Evolutionary conservation across 2,888 invertebrate genomes (phyloP), one percentile per base, ranked within the genome.

Genomic region (Rambutsinella grinnellia): DNA sequence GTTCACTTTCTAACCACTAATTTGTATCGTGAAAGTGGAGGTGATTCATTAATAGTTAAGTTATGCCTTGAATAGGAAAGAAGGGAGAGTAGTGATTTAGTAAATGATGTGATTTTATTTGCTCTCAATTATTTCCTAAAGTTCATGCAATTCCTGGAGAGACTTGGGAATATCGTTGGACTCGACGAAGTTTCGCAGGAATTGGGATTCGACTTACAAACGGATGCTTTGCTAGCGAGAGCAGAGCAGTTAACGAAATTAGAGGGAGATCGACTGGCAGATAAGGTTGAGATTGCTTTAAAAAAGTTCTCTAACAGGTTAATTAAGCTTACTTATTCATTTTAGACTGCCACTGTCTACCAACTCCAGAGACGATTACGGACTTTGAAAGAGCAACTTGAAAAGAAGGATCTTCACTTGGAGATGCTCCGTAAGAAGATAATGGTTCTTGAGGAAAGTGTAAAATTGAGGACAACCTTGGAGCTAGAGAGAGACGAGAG

Each of bases 321-420:
- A n/a, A n/a, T n/a, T 15, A 19, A 49, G 8, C 49, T 5, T 19
- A 3, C 15, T 49, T 13, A 49, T 80, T 76, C 67, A 70, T 86
- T 87, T 51, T 87, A 94, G 93, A 94, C 93, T 24, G 93, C 92
- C 6, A 91, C 93, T n/a, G 93, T 95, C 62, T 96, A 96, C 87
- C 95, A 94, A 85, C 90, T 97, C 47, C 96, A 97, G 87, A 89
- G 96, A 76, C 90, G 96, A 79, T 92, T 95, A 46, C 91, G 95
- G 82, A 93, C 93, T 6, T 88, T 96, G 15, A 90, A 96, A 61
- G 97, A 97, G 86, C 96, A 97, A 86, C 89, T 97, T 28, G 96
- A 96, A 85, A 91, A 96, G 71, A 92, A 96, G 85, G 97, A 97
- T 86, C 89, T 97, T 49, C 97, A 97, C 86, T 88, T 97, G 85